A percentile compares a stretch with the other conserved stretches of the same genome.
Conservation (phyloP, 2,797 vertebrate species). For the Bovichtus diacanthus region DNA sequence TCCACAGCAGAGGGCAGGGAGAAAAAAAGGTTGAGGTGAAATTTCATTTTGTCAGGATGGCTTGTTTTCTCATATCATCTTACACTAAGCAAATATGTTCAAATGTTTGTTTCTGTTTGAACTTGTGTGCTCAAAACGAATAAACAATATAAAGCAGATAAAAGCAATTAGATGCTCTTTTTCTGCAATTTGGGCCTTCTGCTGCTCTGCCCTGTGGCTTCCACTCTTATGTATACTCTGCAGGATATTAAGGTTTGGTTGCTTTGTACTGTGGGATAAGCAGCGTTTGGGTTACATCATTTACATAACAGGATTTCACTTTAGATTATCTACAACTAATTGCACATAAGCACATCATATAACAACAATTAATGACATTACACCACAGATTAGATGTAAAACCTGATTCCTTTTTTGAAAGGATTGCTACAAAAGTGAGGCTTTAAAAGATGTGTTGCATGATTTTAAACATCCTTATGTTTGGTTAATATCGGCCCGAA, state of each 20-base stretch:
- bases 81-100: slow-evolving; percentile 4
- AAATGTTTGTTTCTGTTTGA: not conserved
- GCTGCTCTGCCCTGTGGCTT: not conserved
- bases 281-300: not conserved
- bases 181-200: not conserved
- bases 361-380: not conserved
- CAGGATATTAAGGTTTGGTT: not conserved
- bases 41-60: slow-evolving; percentile 48
- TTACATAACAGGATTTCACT: not conserved
- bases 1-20: slow-evolving; percentile 17
- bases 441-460: not conserved
- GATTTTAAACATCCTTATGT: not conserved
- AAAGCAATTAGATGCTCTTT: not conserved
- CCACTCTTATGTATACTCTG: not conserved
- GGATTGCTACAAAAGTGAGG: not conserved
- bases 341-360: not conserved
- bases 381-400: not conserved
- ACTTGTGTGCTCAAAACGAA: not conserved
- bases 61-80: slow-evolving; percentile 17
- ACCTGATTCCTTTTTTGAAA: not conserved
- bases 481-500: not conserved
- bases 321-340: not conserved
- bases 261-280: not conserved
- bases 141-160: too few species aligned
- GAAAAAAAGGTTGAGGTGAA: slow-evolving; percentile 26